These are phyloP conservation scores for Ormia ochracea DNA, from an alignment of 2,888 invertebrate genomes.

Conservation along the genomic window DNA sequence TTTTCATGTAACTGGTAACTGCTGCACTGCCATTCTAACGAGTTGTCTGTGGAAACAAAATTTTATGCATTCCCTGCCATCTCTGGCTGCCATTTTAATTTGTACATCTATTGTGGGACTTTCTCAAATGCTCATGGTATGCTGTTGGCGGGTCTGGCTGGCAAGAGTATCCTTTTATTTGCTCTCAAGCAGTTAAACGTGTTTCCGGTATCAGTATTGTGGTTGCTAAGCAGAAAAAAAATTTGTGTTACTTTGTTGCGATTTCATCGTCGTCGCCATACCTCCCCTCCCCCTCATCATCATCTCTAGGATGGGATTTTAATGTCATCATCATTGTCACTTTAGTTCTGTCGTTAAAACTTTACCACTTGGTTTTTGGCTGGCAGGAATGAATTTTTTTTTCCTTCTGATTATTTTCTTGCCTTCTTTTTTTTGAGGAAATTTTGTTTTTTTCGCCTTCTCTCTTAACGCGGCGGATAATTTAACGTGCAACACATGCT, in stretches of 20 bases:
- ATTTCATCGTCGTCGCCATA: slow-evolving; percentile 1
- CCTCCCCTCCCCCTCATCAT: not conserved
- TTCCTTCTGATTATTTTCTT: not conserved
- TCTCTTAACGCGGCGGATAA: slow-evolving; percentile 6
- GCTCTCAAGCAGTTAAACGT: slow-evolving; percentile 24
- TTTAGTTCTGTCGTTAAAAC: slow-evolving; percentile 41
- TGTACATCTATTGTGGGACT: slow-evolving; percentile 20
- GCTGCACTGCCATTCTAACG: not conserved
- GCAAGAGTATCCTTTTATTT: not conserved
- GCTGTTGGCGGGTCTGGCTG: not conserved
- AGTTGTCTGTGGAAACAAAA: slow-evolving; percentile 32
- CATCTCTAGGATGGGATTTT: slow-evolving; percentile 24
- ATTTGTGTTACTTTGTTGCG: slow-evolving; percentile 35
- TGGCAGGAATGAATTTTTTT: slow-evolving; percentile 19
- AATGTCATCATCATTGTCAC: slow-evolving; percentile 41
- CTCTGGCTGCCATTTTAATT: slow-evolving; percentile 51
- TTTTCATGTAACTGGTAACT: slow-evolving; percentile 6
- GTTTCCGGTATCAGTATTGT: slow-evolving; percentile 38
- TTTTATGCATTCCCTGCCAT: not conserved
- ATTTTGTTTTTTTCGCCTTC: not conserved
- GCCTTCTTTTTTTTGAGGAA: not conserved
- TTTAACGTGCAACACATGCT: slow-evolving; percentile 53
- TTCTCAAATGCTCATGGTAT: not conserved
- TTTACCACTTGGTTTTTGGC: slow-evolving; percentile 48
- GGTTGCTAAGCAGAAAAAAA: not conserved